Percentiles rank a stretch among this genome's conserved stretches.
Conservation (phyloP, 1,140 invertebrate species). For the Neodiprion pinetum region DNA sequence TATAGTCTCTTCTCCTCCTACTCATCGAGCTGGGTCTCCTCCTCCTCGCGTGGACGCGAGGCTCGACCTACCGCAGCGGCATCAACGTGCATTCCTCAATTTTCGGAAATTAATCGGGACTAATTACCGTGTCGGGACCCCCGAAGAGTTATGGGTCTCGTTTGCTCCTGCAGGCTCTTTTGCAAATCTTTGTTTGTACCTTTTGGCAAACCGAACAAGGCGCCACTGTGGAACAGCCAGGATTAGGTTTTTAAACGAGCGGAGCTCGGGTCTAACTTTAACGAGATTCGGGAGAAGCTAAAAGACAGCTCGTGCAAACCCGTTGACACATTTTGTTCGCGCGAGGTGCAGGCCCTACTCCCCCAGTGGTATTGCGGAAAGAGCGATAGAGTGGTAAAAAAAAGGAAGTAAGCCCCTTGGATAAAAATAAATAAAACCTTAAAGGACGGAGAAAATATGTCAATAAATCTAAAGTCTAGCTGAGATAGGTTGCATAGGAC, state of each 20-base stretch:
- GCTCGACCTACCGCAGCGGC: conserved; percentile 48
- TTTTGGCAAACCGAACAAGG: no score
- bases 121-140: conserved; percentile 41
- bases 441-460: conserved; percentile 41
- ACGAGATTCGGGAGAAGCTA: no score
- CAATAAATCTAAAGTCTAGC: conserved; percentile 47
- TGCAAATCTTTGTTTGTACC: neutral
- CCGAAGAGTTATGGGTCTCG: conserved; percentile 8
- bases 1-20: conserved; percentile 34
- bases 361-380: neutral
- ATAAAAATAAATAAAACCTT: conserved; percentile 26
- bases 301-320: no score
- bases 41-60: conserved; percentile 15
- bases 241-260: no score
- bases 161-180: conserved; percentile 2
- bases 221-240: no score
- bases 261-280: no score
- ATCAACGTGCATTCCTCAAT: conserved; percentile 34
- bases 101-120: conserved; percentile 49
- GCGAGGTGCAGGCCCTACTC: no score
- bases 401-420: conserved; percentile 23
- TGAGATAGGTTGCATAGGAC: conserved; percentile 31
- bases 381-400: conserved; percentile 18
- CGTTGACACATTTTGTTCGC: no score
- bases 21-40: conserved; percentile 35